Percentiles rank a stretch among this genome's conserved stretches.
These are phyloP conservation scores for Lepidochitona cinerea DNA, from an alignment of 2,888 invertebrate species.

Conservation along the genomic window DNA sequence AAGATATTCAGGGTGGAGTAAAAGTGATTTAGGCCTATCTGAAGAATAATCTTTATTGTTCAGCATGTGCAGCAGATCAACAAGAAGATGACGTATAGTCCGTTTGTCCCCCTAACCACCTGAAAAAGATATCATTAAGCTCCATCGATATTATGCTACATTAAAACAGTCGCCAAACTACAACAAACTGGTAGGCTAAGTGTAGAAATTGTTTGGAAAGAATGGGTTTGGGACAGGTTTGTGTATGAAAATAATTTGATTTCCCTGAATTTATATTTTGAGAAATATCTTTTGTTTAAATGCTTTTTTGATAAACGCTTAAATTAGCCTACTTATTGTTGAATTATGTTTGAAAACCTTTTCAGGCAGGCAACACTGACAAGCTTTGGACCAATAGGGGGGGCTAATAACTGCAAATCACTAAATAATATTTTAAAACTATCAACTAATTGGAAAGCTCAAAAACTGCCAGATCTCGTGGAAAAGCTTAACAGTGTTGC, in stretches of 20 bases:
- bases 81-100: neutral
- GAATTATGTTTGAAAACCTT: neutral
- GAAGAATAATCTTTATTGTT: neutral
- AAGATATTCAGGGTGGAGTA: neutral
- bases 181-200: neutral
- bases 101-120: neutral
- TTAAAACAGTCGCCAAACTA: neutral
- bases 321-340: neutral
- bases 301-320: neutral
- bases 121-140: neutral
- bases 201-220: too few relatives aligned
- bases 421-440: neutral
- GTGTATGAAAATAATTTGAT: too few relatives aligned
- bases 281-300: neutral
- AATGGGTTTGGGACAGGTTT: too few relatives aligned
- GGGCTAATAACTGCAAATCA: neutral
- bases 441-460: constrained; percentile 1
- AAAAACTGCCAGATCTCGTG: neutral
- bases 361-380: neutral
- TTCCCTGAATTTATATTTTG: neutral
- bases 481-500: neutral
- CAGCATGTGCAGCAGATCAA: too few relatives aligned
- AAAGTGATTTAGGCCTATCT: neutral
- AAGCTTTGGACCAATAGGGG: neutral
- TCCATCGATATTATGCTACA: neutral